These are phyloP conservation scores for Cryptus viduatorius DNA, from an alignment of 2,888 invertebrate genomes.

Conservation along the genomic window DNA sequence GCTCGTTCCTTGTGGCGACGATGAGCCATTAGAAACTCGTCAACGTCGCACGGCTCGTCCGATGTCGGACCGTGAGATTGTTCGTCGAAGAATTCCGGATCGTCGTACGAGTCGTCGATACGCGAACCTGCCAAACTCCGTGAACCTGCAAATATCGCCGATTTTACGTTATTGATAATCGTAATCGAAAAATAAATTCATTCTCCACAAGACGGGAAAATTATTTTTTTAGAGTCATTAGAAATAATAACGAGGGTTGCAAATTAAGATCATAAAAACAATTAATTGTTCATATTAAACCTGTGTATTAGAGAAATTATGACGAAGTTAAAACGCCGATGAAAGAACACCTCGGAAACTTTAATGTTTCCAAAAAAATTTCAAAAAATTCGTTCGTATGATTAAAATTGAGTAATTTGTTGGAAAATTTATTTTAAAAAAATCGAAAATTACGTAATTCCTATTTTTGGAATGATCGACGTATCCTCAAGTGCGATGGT, in stretches of 20 bases:
- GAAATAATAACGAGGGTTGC: no score
- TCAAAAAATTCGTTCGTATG: no score
- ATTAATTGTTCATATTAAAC: no score
- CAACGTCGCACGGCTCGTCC: slow-evolving; percentile 76
- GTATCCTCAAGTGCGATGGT: slow-evolving; percentile 80
- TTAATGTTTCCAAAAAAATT: no score
- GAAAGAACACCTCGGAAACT: no score
- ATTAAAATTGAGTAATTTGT: no score
- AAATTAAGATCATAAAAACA: no score
- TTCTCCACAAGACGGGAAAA: no score
- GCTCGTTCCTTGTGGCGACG: slow-evolving; percentile 81
- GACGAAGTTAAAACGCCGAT: no score
- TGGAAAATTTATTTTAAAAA: neutral
- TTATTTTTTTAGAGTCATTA: no score
- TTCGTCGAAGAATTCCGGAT: slow-evolving; percentile 77
- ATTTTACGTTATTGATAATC: neutral
- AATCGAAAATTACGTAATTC: neutral
- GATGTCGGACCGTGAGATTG: slow-evolving; percentile 72
- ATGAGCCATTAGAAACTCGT: slow-evolving; percentile 78
- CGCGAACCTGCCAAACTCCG: slow-evolving; percentile 76
- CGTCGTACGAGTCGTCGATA: slow-evolving; percentile 77
- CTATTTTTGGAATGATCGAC: slow-evolving; percentile 1
- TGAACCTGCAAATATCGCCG: slow-evolving; percentile 78
- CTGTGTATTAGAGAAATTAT: no score
- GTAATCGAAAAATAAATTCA: no score